Base-by-base conservation (phyloP, 2,113 vertebrate species). In the Colistium nudipinnis region DNA sequence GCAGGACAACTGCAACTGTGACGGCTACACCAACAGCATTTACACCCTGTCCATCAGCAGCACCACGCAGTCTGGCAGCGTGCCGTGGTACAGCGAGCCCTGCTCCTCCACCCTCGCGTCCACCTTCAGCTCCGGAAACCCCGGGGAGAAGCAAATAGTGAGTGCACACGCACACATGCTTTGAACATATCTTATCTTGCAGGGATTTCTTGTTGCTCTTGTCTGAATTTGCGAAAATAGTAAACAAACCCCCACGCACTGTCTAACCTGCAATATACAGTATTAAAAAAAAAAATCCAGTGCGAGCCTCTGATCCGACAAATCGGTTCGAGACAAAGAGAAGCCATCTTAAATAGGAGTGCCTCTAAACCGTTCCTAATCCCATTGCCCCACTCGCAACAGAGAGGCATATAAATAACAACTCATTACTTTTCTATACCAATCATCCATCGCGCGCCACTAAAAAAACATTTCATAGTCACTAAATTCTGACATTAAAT, bases 1-100 rank as follows among this genome's bases (percentile, higher is more conserved):
- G 67, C 94, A 95, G 3, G 98, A 99, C 95, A 99, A 94, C 94
- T 99, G 98, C 82, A 99, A 99, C 93, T 99, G 98, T 6, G 98
- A 99, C 0, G 98, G 98, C 87, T 99, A 99, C 93, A 99, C 98
- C 90, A 99, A 99, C 92, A 98, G 97, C 91, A 99, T 99, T 88
- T 98, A 98, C 93, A 99, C 97, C 0, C 92, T 99, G 80, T 99
- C 98, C 90, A 99, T 99, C 91, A 99, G 98, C 94, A 99, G 98
- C 83, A 96, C 96, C 90, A 98, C 97, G 0, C 96, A 99, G 91
- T 90, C 94, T 0, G 97, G 98, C 66, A 96, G 93, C 0, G 97
- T 98, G 86, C 98, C 98, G 43, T 99, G 98, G 98, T 99, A 99
- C 94, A 99, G 97, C 6, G 98, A 99, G 90, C 96, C 96, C 86